These are phyloP conservation scores for Cosmia trapezina DNA, from an alignment of 2,888 invertebrate genomes.

Conservation along the genomic window DNA sequence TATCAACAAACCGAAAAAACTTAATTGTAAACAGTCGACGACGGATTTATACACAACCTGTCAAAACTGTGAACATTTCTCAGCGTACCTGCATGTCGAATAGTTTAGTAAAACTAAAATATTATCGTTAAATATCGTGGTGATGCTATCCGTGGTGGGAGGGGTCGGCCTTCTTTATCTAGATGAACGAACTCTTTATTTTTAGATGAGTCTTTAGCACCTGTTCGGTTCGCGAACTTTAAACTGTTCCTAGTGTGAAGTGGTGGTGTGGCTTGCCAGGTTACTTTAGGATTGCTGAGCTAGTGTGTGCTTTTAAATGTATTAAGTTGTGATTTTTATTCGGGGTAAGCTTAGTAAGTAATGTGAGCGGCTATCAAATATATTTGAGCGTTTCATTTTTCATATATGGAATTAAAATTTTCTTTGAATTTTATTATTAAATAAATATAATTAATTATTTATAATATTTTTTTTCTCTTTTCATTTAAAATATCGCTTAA, in stretches of 20 bases:
- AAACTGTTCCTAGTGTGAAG: conserved; percentile 56
- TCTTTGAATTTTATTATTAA: neutral
- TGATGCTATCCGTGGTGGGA: conserved; percentile 67
- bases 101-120: conserved; percentile 51
- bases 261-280: conserved; percentile 28
- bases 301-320: conserved; percentile 1
- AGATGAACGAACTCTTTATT: conserved; percentile 86
- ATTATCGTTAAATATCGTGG: conserved; percentile 52
- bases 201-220: conserved; percentile 83
- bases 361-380: neutral
- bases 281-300: conserved; percentile 1
- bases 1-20: conserved; percentile 74
- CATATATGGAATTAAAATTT: neutral
- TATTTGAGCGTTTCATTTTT: neutral
- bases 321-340: conserved; percentile 5
- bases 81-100: conserved; percentile 38
- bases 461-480: no score
- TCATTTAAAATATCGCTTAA: conserved; percentile 1
- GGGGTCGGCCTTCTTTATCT: conserved; percentile 69
- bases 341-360: conserved; percentile 16
- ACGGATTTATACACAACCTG: conserved; percentile 81
- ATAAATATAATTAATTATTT: no score
- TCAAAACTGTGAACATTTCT: conserved; percentile 64
- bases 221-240: conserved; percentile 80
- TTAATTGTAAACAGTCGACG: conserved; percentile 87